Base-by-base conservation (phyloP, 1,140 invertebrate genomes). In the Rhyacophila brunnea region DNA sequence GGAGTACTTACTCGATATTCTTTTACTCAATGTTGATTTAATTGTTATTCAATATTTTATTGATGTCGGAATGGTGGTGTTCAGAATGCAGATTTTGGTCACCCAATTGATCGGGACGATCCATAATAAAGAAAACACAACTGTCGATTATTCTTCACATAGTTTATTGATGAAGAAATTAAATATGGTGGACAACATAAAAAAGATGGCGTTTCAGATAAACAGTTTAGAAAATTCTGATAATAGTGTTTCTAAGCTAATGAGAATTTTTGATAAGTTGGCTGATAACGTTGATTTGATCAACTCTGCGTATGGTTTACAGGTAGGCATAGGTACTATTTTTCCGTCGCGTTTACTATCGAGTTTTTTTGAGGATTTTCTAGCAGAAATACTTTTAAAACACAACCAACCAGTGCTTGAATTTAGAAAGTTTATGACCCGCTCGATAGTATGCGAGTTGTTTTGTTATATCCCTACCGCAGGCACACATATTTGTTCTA, bases 221-320 rank as follows among this genome's bases (percentile, higher is more conserved):
- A 40, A 40, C 11, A n/a, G 38, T 13, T 40, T n/a, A 4, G 15
- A 3, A 15, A 13, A 13, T 40, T 40, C 15, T 5, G 15, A n/a
- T 5, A 4, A 3, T n/a, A 11, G 38, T 14, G 17, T 46, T 17
- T 46, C 15, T 7, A 18, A 32, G 6, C 9, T 49, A 20, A 49
- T 49, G 28, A n/a, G 11, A 4, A 34, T 49, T 7, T 34, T 28
- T 14, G 47, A 49, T 35, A 49, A 32, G 23, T 19, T 49, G 11
- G 47, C 47, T 15, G 47, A 49, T 13, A 49, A 49, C 28, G 18
- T 32, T 19, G 13, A 49, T 14, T 23, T 35, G 28, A 34, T 49
- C n/a, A 49, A 49, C 18, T 32, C 20, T 13, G 9, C 11, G 6
- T 49, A 28, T 34, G 47, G 19, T 28, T 3, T 49, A 15, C 32